These are phyloP conservation scores for Anthopleura xanthogrammica DNA, from an alignment of 92 coral and sea anemone species.

Conservation along the genomic window DNA sequence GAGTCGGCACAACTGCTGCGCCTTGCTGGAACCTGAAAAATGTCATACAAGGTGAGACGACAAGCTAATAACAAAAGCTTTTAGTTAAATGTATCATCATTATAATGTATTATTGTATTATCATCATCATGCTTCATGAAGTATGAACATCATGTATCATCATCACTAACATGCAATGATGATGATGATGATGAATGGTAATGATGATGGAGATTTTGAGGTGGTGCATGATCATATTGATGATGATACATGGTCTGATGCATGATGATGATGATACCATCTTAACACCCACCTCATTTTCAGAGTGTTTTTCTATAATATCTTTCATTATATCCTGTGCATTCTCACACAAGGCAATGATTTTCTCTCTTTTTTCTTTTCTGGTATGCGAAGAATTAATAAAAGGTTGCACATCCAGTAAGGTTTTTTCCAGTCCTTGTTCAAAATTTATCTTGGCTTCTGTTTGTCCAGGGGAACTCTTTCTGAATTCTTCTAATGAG, in stretches of 20 bases:
- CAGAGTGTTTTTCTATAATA: constrained; percentile 69
- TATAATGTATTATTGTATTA: too few relatives aligned
- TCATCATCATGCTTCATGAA: too few relatives aligned
- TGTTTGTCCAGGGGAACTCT: constrained; percentile 72
- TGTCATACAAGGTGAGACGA: too few relatives aligned
- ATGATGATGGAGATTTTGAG: too few relatives aligned
- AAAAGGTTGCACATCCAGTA: constrained; percentile 79
- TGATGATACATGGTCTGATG: neutral
- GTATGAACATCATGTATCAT: too few relatives aligned
- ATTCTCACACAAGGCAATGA: constrained; percentile 93
- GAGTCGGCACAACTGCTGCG: constrained; percentile 58
- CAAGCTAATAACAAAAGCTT: too few relatives aligned
- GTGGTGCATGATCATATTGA: too few relatives aligned
- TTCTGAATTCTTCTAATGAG: constrained; percentile 58
- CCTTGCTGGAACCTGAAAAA: constrained; percentile 35
- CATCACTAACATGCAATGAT: too few relatives aligned
- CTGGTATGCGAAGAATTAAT: constrained; percentile 87
- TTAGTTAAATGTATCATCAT: too few relatives aligned
- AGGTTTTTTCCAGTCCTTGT: constrained; percentile 71
- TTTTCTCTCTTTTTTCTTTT: constrained; percentile 84
- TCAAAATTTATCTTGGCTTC: constrained; percentile 83
- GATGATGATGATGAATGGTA: too few relatives aligned
- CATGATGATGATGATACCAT: neutral
- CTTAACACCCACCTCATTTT: constrained; percentile 54
- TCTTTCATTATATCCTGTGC: constrained; percentile 94